These are phyloP conservation scores for Hephaestus fuliginosus DNA, from an alignment of 2,797 vertebrate genomes.

Conservation along the genomic window DNA sequence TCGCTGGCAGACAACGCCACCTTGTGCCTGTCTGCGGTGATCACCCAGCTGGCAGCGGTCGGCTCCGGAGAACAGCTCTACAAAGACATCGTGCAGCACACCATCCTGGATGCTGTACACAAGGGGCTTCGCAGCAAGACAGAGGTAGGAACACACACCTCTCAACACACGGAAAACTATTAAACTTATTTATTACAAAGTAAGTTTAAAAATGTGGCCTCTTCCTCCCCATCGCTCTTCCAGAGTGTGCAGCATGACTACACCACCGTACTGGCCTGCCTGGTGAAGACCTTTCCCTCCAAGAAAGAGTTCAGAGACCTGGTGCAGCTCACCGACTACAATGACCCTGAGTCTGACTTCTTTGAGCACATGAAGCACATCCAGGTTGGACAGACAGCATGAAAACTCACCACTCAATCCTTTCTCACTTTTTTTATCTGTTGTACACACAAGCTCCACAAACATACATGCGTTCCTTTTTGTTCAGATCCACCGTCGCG, in stretches of 20 bases:
- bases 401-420: not conserved
- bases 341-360: conserved; percentile 96
- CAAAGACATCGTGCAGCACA: conserved; percentile 90
- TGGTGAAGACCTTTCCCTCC: conserved; percentile 92
- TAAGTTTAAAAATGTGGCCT: not conserved
- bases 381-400: conserved; percentile 86
- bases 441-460: fast-evolving
- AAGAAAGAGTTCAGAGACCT: conserved; percentile 92
- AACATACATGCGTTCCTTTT: not conserved
- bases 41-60: conserved; percentile 86
- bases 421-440: not conserved
- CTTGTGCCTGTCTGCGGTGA: conserved; percentile 90
- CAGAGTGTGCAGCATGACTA: conserved; percentile 95
- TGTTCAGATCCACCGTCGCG: conserved; percentile 90
- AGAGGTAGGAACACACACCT: conserved; percentile 84
- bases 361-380: conserved; percentile 99
- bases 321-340: conserved; percentile 92
- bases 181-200: not conserved
- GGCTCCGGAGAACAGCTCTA: conserved; percentile 87
- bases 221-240: not conserved
- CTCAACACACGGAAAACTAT: not conserved
- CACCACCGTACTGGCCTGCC: conserved; percentile 92
- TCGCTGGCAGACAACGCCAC: conserved; percentile 94
- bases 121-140: conserved; percentile 92
- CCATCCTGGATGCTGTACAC: conserved; percentile 90